Evolutionary conservation across 2,113 vertebrate genomes (phyloP), one percentile per base, ranked within the genome.

Genomic region (Bos indicus): DNA sequence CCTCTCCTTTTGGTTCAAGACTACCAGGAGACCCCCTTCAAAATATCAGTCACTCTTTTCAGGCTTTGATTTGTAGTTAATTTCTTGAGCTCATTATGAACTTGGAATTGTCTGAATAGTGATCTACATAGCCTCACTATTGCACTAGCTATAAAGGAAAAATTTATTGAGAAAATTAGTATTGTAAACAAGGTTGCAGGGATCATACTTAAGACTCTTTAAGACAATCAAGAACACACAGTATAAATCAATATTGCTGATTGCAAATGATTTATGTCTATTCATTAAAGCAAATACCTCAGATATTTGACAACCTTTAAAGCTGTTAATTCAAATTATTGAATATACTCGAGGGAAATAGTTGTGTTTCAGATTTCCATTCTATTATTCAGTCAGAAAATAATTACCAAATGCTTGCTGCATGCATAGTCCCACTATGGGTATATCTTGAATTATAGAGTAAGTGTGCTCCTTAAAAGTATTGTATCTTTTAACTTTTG

Each of bases 171-270:
- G 59, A 28, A 97, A 93, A 93, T 88, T 96, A 62, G 36, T 89
- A 93, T 54, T 89, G 36, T 43, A 95, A 91, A 82, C 54, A 95
- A 96, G 17, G n/a, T 95, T 94, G 15, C 43, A 90, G 59, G 46
- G 46, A 25, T 64, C 10, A 0, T 87, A 14, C 21, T 97, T 94
- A 95, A 90, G 67, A 57, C 30, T 80, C 71, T 64, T 95, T 59
- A 89, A 46, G 86, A 91, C 54, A 97, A 89, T 14, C 17, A 28
- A 83, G 46, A 15, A 87, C 33, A 94, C 4, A 9, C 52, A 59
- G 46, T 91, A 83, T 78, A 97, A 97, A 97, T 95, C 88, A 95
- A 62, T 95, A 71, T 23, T 95, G 51, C 26, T 94, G 59, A 96
- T 93, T 94, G 86, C 36, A 93, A 86, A 82, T 91, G 43, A 96